Conservation (phyloP, 2,888 invertebrate species). For the Ectemnius lituratus region DNA sequence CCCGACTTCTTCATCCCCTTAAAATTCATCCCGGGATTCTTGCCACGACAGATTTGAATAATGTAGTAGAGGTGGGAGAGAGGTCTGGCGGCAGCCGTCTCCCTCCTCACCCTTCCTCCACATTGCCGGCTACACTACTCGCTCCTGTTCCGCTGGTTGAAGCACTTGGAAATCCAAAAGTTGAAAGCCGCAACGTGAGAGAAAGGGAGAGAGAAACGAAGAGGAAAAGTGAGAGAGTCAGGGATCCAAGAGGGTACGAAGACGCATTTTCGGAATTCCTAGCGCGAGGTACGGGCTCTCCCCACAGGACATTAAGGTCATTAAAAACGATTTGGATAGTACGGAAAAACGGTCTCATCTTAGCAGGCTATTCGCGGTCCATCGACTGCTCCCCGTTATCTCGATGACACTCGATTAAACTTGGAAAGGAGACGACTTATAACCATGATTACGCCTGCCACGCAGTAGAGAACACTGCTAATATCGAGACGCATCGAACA, state of each 20-base stretch:
- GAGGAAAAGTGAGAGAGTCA: neutral
- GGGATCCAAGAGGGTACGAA: neutral
- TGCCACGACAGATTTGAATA: slow-evolving; percentile 61
- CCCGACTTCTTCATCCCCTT: slow-evolving; percentile 57
- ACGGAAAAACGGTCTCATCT: slow-evolving; percentile 9
- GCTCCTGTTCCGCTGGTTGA: neutral
- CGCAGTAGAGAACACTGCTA: no score
- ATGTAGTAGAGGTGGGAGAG: slow-evolving; percentile 45
- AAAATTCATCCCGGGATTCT: slow-evolving; percentile 61
- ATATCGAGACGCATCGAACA: no score
- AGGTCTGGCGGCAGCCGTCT: slow-evolving; percentile 21
- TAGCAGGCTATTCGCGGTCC: slow-evolving; percentile 36
- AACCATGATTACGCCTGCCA: slow-evolving; percentile 22
- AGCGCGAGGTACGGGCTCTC: neutral
- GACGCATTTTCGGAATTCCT: slow-evolving; percentile 41
- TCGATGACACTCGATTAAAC: slow-evolving; percentile 52
- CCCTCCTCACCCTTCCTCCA: neutral
- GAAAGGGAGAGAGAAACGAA: slow-evolving; percentile 2
- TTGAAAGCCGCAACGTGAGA: slow-evolving; percentile 32
- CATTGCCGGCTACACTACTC: slow-evolving; percentile 8
- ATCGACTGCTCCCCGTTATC: slow-evolving; percentile 42
- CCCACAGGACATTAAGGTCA: slow-evolving; percentile 39
- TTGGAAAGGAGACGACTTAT: slow-evolving; percentile 32
- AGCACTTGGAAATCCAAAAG: slow-evolving; percentile 49
- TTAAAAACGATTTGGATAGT: slow-evolving; percentile 46